A percentile compares a stretch with the other conserved stretches of the same genome.
phyloP scores from a whole-genome alignment of 2,797 vertebrate genomes.

The Halcyon leucocephala region DNA sequence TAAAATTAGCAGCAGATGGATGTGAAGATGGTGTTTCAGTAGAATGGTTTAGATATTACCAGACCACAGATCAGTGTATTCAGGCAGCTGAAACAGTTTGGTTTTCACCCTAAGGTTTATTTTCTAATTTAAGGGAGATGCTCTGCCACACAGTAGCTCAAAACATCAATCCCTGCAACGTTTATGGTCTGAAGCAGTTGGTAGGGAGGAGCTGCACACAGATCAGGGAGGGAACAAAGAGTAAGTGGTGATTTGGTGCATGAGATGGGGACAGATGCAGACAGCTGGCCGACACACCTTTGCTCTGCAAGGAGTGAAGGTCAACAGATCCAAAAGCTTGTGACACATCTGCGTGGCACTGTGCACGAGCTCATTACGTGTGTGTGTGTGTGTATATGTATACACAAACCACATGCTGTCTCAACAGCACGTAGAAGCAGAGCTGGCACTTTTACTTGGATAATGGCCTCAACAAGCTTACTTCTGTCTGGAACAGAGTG shows the following conservation, averaged over 20 bases:
- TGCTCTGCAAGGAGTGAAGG: background rate
- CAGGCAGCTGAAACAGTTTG: background rate
- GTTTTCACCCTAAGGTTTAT: background rate
- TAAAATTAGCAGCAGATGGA: background rate
- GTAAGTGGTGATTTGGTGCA: background rate
- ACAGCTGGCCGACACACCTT: background rate
- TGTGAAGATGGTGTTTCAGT: background rate
- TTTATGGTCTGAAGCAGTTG: background rate
- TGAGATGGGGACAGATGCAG: background rate
- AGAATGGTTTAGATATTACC: background rate
- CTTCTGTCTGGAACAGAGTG: background rate
- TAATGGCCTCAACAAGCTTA: background rate
- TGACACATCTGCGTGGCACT: background rate
- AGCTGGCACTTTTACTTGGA: background rate
- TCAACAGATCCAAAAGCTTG: background rate
- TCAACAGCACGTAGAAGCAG: background rate
- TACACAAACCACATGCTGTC: background rate
- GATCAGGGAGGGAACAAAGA: background rate
- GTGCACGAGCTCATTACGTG: no score
- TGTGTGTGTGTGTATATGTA: no score
- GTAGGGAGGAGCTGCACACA: background rate
- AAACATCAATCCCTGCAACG: background rate
- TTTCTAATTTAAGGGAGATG: background rate
- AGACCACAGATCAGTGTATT: background rate
- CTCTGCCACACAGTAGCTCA: background rate